Evolutionary conservation across 2,797 vertebrate genomes (phyloP).

Genomic region (Leuciscus waleckii): DNA sequence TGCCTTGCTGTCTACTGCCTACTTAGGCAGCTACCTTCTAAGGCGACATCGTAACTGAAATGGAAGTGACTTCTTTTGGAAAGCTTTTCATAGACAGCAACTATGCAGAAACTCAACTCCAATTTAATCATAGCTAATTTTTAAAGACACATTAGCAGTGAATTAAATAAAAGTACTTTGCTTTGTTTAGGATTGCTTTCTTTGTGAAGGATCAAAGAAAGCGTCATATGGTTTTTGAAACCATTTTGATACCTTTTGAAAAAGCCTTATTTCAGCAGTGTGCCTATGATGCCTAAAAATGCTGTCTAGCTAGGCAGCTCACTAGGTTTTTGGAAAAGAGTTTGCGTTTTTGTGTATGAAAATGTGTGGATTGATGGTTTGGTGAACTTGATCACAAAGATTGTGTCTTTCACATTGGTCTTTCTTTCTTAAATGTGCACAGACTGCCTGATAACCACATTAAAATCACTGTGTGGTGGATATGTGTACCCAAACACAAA

Average conservation of each 20-base stretch:
- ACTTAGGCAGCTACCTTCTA: not conserved
- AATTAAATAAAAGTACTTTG: not conserved
- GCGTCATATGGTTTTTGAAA: too few species aligned
- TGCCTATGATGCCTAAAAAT: not conserved
- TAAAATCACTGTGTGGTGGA: slow-evolving; percentile 28
- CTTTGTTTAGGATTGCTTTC: not conserved
- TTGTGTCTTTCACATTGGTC: slow-evolving; percentile 19
- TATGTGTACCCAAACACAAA: slow-evolving; percentile 15
- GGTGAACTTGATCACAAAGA: slow-evolving; percentile 20
- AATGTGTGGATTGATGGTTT: slow-evolving; percentile 44
- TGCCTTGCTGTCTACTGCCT: not conserved
- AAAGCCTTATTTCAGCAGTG: not conserved
- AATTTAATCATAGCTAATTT: not conserved
- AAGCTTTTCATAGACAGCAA: not conserved
- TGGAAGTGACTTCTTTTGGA: not conserved
- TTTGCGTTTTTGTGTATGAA: slow-evolving; percentile 39
- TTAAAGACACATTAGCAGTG: not conserved
- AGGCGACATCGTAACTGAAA: not conserved
- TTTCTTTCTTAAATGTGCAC: slow-evolving; percentile 10
- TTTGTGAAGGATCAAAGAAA: not conserved
- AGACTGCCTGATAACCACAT: slow-evolving; percentile 1
- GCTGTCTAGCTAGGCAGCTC: slow-evolving; percentile 27
- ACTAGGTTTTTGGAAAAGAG: slow-evolving; percentile 30
- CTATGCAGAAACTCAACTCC: too few species aligned
- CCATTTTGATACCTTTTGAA: too few species aligned